Percentiles rank a stretch among this genome's conserved stretches.
Conservation (phyloP, 2,113 vertebrate species). For the Terrapene triunguis region DNA sequence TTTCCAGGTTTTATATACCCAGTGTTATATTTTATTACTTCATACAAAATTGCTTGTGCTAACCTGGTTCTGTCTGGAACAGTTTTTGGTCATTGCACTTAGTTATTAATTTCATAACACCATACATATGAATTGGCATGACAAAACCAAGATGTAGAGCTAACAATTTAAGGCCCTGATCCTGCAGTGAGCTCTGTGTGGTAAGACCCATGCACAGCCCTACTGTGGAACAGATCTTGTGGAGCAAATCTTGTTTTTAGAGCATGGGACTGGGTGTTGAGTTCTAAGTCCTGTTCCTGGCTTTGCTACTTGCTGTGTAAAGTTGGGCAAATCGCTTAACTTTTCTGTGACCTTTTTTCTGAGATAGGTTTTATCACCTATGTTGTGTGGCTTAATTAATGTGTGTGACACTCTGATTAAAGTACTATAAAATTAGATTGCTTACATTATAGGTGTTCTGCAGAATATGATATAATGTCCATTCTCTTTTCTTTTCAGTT, state of each 20-base stretch:
- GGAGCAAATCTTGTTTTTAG: background rate
- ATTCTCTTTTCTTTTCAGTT: background rate
- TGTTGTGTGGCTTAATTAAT: background rate
- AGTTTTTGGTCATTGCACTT: background rate
- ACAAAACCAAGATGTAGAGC: background rate
- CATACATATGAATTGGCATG: background rate
- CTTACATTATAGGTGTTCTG: background rate
- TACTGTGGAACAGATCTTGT: background rate
- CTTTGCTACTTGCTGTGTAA: background rate
- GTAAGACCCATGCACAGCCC: background rate
- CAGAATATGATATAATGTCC: background rate
- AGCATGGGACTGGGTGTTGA: background rate
- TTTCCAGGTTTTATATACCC: background rate
- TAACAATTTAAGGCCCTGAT: background rate
- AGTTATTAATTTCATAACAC: background rate
- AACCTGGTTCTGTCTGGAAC: background rate
- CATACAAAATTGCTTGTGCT: background rate
- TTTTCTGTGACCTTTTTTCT: background rate
- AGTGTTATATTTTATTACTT: background rate
- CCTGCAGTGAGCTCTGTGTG: background rate
- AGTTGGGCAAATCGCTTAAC: background rate
- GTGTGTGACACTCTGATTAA: background rate
- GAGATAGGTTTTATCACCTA: background rate
- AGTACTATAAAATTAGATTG: background rate
- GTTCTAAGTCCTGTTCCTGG: background rate